These are phyloP conservation scores for Dryadula phaetusa DNA, from an alignment of 2,888 invertebrate species.

Conservation along the genomic window DNA sequence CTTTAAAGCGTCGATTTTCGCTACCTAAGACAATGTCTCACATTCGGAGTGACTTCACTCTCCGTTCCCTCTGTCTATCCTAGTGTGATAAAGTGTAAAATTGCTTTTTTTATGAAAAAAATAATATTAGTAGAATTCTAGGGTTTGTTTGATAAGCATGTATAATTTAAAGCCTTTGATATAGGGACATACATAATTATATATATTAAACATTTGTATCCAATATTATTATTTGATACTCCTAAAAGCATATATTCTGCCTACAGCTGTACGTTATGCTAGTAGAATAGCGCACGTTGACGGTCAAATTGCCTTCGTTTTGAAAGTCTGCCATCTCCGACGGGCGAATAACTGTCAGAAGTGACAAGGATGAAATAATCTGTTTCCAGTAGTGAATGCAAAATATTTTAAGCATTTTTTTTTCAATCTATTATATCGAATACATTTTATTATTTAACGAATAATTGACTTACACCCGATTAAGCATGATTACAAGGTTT, in stretches of 20 bases:
- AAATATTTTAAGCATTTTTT: neutral
- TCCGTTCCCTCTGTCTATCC: too few relatives aligned
- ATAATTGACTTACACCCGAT: slow-evolving; percentile 14
- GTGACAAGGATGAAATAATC: slow-evolving; percentile 45
- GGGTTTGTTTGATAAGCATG: too few relatives aligned
- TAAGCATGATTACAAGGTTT: slow-evolving; percentile 19
- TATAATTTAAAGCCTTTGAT: too few relatives aligned
- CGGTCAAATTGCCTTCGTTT: slow-evolving; percentile 76
- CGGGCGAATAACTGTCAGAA: slow-evolving; percentile 45
- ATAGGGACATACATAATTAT: too few relatives aligned
- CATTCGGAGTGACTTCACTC: too few relatives aligned
- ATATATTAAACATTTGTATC: neutral
- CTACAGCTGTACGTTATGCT: slow-evolving; percentile 45
- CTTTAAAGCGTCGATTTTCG: too few relatives aligned
- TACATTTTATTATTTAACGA: slow-evolving; percentile 5
- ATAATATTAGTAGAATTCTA: too few relatives aligned
- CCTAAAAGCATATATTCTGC: neutral
- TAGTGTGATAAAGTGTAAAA: too few relatives aligned
- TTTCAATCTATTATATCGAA: neutral
- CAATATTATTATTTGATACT: too few relatives aligned
- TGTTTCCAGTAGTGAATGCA: neutral
- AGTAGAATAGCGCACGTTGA: slow-evolving; percentile 53
- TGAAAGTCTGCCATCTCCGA: slow-evolving; percentile 45
- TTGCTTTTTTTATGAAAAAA: too few relatives aligned
- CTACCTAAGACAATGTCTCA: too few relatives aligned